phyloP scores from a whole-genome alignment of 2,888 invertebrate species.

The Perizoma affinitatum region DNA sequence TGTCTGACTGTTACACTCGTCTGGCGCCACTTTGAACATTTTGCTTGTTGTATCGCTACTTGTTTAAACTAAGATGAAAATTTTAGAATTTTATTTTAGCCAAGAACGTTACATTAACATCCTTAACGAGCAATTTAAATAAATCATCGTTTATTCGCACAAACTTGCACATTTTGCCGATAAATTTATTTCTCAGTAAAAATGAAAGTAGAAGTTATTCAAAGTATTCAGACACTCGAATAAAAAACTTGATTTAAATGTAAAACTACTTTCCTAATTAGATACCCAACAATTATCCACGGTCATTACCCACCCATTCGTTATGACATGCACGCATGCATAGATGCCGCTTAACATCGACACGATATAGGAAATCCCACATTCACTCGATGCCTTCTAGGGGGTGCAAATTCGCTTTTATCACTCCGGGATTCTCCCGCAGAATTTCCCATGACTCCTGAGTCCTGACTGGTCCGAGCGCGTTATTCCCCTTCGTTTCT shows the following conservation, averaged over 20 bases:
- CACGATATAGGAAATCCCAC: slow-evolving; percentile 65
- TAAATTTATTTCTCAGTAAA: not conserved
- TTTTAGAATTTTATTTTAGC: not conserved
- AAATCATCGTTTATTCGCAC: not conserved
- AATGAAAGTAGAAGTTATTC: slow-evolving; percentile 1
- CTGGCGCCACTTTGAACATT: slow-evolving; percentile 21
- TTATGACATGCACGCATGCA: slow-evolving; percentile 35
- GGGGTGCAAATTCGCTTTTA: slow-evolving; percentile 60
- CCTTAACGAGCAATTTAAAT: too few relatives aligned
- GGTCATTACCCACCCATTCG: slow-evolving; percentile 27
- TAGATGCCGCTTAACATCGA: slow-evolving; percentile 33
- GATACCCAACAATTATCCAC: slow-evolving; percentile 19
- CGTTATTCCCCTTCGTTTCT: slow-evolving; percentile 50
- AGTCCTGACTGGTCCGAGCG: slow-evolving; percentile 49
- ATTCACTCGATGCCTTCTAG: slow-evolving; percentile 56
- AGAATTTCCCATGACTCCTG: slow-evolving; percentile 69
- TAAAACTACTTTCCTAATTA: slow-evolving; percentile 18
- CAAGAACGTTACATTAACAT: too few relatives aligned
- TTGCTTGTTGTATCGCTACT: not conserved
- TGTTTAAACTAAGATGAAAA: not conserved
- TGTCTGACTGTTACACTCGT: slow-evolving; percentile 20
- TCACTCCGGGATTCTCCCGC: slow-evolving; percentile 70
- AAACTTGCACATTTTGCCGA: not conserved
- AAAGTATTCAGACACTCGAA: slow-evolving; percentile 1
- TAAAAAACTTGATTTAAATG: slow-evolving; percentile 1